Conservation (phyloP, 2,797 vertebrate genomes). For the Natrix natrix region DNA sequence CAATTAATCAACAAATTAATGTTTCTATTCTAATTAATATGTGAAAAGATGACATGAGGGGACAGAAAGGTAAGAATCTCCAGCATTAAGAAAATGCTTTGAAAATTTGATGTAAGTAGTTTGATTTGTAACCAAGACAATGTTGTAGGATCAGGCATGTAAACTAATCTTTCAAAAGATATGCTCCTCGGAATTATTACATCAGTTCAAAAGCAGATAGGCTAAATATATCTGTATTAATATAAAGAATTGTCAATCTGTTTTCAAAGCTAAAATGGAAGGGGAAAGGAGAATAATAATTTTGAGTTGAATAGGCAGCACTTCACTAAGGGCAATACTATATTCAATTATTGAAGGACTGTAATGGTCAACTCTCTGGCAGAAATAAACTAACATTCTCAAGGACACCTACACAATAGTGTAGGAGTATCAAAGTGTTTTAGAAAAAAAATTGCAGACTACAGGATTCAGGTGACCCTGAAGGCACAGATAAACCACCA, state of each 20-base stretch:
- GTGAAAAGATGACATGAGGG: not conserved
- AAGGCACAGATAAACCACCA: no score
- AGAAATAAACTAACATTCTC: not conserved
- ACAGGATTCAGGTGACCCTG: not conserved
- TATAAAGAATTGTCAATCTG: not conserved
- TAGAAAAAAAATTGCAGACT: not conserved
- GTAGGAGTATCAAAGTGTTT: not conserved
- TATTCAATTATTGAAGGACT: not conserved
- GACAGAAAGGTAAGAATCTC: not conserved
- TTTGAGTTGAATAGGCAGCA: not conserved
- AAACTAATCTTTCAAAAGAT: not conserved
- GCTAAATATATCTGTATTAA: not conserved
- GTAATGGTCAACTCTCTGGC: not conserved
- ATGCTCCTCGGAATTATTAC: not conserved
- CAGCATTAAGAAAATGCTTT: not conserved
- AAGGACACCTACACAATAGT: not conserved
- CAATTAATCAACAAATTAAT: not conserved
- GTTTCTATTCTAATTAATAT: not conserved
- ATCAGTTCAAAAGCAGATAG: not conserved
- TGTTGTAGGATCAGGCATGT: not conserved
- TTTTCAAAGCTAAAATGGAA: not conserved
- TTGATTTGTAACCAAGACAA: not conserved
- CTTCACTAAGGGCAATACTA: not conserved
- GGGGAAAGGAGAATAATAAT: not conserved
- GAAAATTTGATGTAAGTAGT: not conserved